Percentiles rank a stretch among this genome's conserved stretches.
These are phyloP conservation scores for Lysiphlebus fabarum DNA, from an alignment of 1,140 invertebrate species.

Conservation along the genomic window DNA sequence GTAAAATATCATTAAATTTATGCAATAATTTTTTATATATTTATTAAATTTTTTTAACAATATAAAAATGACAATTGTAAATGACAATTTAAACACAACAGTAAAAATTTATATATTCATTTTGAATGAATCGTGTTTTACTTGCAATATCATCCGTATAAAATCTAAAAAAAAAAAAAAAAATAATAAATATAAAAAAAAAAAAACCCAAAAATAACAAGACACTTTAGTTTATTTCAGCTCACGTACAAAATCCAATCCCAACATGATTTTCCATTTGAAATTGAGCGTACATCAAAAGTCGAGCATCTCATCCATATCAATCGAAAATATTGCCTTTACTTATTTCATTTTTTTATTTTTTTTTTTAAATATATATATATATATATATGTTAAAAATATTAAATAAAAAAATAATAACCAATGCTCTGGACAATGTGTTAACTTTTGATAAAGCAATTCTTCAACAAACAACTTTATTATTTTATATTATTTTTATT, in stretches of 20 bases:
- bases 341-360: neutral
- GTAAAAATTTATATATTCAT: conserved; percentile 23
- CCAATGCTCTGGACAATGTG: no score
- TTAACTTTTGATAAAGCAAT: no score
- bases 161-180: neutral
- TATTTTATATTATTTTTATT: no score
- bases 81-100: no score
- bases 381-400: no score
- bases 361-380: conserved; percentile 10
- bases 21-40: no score
- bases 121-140: neutral
- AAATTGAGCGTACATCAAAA: conserved; percentile 55
- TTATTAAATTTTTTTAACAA: no score
- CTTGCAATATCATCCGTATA: conserved; percentile 24
- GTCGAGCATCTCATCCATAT: conserved; percentile 52
- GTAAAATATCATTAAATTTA: no score
- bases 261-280: conserved; percentile 55
- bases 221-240: conserved; percentile 43
- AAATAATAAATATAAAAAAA: no score
- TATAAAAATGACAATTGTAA: no score
- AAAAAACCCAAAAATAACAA: conserved; percentile 24
- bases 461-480: no score
- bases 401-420: no score
- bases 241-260: conserved; percentile 53
- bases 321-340: conserved; percentile 42